A percentile compares a stretch with the other conserved stretches of the same genome.
These are phyloP conservation scores for Cynocephalus volans DNA, from an alignment of 2,113 vertebrate genomes.

Conservation along the genomic window DNA sequence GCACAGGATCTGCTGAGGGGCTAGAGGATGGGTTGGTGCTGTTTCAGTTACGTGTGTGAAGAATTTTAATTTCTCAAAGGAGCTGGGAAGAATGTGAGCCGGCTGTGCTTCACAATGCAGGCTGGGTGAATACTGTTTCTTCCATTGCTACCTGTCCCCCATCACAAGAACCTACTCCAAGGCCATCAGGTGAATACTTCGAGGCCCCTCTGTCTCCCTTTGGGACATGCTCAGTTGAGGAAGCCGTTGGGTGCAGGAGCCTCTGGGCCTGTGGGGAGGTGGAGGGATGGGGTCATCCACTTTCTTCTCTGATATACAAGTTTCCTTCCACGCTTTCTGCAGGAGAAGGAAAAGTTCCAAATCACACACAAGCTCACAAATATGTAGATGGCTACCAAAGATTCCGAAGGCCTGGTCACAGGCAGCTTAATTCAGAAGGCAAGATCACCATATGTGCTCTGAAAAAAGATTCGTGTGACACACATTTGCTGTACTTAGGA, in stretches of 20 bases:
- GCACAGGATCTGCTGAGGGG: background rate
- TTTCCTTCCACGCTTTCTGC: background rate
- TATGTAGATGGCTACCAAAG: background rate
- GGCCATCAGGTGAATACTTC: background rate
- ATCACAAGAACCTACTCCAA: background rate
- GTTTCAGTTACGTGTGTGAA: background rate
- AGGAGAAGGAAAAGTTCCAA: background rate
- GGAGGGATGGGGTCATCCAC: background rate
- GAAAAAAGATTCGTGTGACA: background rate
- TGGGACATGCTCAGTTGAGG: background rate
- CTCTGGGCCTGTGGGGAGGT: background rate
- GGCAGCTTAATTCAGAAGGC: background rate
- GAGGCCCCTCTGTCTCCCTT: background rate
- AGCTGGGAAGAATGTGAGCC: background rate
- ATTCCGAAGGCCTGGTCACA: background rate
- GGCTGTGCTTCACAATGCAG: too few relatives aligned
- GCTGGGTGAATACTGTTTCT: background rate
- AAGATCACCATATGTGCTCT: background rate
- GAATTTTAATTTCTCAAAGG: background rate
- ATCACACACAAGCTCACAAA: background rate
- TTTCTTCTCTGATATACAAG: background rate
- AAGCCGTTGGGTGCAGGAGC: background rate
- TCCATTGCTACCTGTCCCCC: background rate
- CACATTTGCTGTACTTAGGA: background rate
- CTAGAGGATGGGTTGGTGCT: background rate